phyloP scores from a whole-genome alignment of 1,140 invertebrate genomes.

The Artemia franciscana region DNA sequence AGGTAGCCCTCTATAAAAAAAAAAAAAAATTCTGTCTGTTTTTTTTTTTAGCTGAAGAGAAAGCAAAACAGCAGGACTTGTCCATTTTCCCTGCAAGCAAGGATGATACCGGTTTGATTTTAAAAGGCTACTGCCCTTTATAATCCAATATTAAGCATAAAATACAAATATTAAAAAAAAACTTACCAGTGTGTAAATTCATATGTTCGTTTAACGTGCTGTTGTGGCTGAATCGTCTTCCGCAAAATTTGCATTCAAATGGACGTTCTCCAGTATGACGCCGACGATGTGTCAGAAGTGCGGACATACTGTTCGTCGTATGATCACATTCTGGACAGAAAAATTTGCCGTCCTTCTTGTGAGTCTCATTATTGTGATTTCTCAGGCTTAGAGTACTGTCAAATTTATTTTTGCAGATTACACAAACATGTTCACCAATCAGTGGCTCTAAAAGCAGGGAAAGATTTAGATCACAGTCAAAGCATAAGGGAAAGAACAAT shows the following conservation, averaged over 20 bases:
- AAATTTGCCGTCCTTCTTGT: background rate
- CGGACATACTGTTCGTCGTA: background rate
- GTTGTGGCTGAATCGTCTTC: constrained; percentile 58
- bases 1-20: too few relatives aligned
- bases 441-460: background rate
- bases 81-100: too few relatives aligned
- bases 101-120: too few relatives aligned
- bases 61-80: too few relatives aligned
- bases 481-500: too few relatives aligned
- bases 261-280: constrained; percentile 69
- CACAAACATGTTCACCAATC: background rate
- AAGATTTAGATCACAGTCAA: background rate
- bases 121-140: too few relatives aligned
- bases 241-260: constrained; percentile 64
- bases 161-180: too few relatives aligned
- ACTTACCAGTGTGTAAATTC: constrained; percentile 57
- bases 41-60: too few relatives aligned
- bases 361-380: background rate
- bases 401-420: background rate
- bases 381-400: background rate
- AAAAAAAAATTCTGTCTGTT: too few relatives aligned
- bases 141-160: too few relatives aligned
- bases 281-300: constrained; percentile 17
- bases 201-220: constrained; percentile 60
- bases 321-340: background rate